These are phyloP conservation scores for Mesoligia furuncula DNA, from an alignment of 2,888 invertebrate genomes.

Conservation along the genomic window DNA sequence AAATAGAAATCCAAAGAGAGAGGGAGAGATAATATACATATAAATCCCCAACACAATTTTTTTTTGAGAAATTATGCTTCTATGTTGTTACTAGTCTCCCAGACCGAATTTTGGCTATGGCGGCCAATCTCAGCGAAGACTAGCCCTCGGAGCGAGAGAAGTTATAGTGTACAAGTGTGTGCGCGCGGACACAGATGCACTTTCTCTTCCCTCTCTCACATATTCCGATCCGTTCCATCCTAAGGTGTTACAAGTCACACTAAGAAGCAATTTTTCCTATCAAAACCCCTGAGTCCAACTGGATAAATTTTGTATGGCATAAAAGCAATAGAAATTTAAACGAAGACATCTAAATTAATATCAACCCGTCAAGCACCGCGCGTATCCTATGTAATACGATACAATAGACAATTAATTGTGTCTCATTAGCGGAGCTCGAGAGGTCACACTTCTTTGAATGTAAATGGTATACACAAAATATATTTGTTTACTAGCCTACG, in stretches of 20 bases:
- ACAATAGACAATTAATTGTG: no score
- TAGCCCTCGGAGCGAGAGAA: not conserved
- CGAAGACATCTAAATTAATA: not conserved
- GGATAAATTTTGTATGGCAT: not conserved
- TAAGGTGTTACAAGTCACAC: not conserved
- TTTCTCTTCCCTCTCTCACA: not conserved
- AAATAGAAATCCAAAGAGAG: no score
- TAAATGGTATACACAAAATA: not conserved
- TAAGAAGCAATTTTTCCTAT: not conserved
- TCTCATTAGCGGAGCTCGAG: no score
- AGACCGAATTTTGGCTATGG: not conserved
- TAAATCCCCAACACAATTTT: not conserved
- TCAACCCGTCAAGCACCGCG: no score
- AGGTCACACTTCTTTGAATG: not conserved
- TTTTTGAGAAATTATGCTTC: not conserved
- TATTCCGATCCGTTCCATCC: not conserved
- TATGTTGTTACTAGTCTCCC: not conserved
- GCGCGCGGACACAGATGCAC: not conserved
- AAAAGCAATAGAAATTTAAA: not conserved
- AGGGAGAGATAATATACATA: not conserved
- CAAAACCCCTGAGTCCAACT: not conserved
- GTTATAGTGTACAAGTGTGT: not conserved
- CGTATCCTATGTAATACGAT: no score
- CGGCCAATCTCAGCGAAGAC: not conserved
- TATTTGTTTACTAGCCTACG: no score